Base-by-base conservation (phyloP, 2,797 vertebrate species). In the Cirrhinus mrigala region DNA sequence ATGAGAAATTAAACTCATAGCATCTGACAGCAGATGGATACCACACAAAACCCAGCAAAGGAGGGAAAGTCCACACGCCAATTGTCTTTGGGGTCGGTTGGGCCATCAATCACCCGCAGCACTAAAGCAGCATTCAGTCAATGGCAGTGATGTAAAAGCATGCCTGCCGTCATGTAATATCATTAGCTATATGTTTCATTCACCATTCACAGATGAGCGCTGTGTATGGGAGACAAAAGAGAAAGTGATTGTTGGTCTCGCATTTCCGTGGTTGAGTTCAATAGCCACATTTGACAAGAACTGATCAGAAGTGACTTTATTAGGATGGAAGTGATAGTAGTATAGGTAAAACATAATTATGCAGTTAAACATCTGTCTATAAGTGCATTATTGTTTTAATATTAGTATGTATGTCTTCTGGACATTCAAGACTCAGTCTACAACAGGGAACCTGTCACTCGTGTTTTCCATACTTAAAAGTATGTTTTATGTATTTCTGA, bases 71-170 rank as follows among this genome's bases (percentile, higher is more conserved):
- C 88, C 92, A 90, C 92, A 85, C 88, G 94, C 93, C 95, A 95
- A 96, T 95, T 96, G 94, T 95, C 94, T 94, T 46, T 88, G 89
- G 90, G 93, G 94, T 92, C 94, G 94, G 94, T 94, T 94, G 92
- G 94, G 91, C 92, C 94, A 96, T 96, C 94, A 94, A 95, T 96
- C 95, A 96, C 90, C 64, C 79, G 27, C 89, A 91, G 92, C 91
- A 93, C 60, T 82, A 88, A 75, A 89, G 92, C 88, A 52, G 89
- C 90, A 91, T 93, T 93, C 86, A 22, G 88, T 89, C 93, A 93
- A 92, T 93, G 92, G 90, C 93, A 90, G 92, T 95, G 94, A 94
- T 93, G 93, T 92, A 92, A 92, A 92, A 93, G 87, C 91, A 91
- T 86, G 70, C 88, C 76, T 87, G 64, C 68, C 88, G 85, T 92